phyloP scores from a whole-genome alignment of 2,888 invertebrate species.

The Elmis aenea region DNA sequence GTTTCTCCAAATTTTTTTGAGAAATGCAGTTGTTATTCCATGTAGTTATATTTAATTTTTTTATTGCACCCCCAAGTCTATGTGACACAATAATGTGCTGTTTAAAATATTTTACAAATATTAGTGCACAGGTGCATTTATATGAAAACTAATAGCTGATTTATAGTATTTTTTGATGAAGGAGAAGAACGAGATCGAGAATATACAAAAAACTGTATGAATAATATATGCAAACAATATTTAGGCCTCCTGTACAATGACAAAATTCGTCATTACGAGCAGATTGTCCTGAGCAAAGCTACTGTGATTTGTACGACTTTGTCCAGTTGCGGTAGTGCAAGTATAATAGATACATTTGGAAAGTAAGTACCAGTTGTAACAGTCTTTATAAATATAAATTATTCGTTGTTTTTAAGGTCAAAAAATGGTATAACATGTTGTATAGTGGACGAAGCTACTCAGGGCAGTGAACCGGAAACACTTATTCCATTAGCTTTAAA shows the following conservation, averaged over 20 bases:
- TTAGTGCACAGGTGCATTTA: too few relatives aligned
- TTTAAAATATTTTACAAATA: too few relatives aligned
- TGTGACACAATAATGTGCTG: too few relatives aligned
- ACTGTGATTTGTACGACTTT: slow-evolving; percentile 70
- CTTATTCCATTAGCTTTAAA: slow-evolving; percentile 74
- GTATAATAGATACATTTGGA: slow-evolving; percentile 28
- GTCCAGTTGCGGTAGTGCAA: slow-evolving; percentile 48
- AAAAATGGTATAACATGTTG: slow-evolving; percentile 48
- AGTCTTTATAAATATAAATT: not conserved
- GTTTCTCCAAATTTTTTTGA: too few relatives aligned
- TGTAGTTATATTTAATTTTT: too few relatives aligned
- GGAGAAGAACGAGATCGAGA: too few relatives aligned
- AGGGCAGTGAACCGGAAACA: slow-evolving; percentile 78
- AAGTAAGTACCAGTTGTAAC: slow-evolving; percentile 22
- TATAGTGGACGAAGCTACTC: slow-evolving; percentile 84
- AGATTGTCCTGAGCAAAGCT: slow-evolving; percentile 55
- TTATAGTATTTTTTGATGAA: too few relatives aligned
- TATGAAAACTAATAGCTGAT: too few relatives aligned
- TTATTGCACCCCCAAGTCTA: too few relatives aligned
- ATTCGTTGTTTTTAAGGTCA: not conserved
- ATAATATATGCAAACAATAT: slow-evolving; percentile 15
- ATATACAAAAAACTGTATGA: slow-evolving; percentile 12
- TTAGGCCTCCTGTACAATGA: too few relatives aligned
- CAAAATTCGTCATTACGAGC: too few relatives aligned
- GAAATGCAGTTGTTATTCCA: too few relatives aligned